Evolutionary conservation across 2,888 invertebrate genomes (phyloP).

Genomic region (Phymatocera aterrima): DNA sequence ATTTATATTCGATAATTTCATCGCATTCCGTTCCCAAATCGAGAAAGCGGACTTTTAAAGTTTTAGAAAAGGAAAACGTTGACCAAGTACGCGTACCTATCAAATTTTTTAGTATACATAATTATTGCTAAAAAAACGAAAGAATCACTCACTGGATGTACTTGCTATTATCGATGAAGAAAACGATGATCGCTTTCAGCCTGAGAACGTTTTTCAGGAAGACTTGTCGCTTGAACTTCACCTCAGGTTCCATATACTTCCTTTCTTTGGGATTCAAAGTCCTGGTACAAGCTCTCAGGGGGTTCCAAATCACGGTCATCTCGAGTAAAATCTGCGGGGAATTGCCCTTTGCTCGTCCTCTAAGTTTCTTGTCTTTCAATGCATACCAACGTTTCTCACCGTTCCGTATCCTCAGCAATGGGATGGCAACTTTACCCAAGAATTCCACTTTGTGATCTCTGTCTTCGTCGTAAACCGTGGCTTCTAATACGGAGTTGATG

Average conservation of each 20-base stretch:
- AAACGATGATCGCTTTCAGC: constrained; percentile 91
- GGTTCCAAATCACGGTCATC: constrained; percentile 94
- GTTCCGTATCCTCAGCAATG: constrained; percentile 89
- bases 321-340: constrained; percentile 94
- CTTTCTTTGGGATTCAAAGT: constrained; percentile 97
- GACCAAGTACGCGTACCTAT: too few species aligned
- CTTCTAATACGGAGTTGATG: constrained; percentile 94
- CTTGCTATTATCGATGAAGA: constrained; percentile 92
- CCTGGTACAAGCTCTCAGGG: constrained; percentile 93
- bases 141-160: constrained; percentile 89
- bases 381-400: constrained; percentile 97
- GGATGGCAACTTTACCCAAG: constrained; percentile 93
- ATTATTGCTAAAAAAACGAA: not conserved
- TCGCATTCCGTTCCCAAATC: too few species aligned
- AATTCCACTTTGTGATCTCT: constrained; percentile 99
- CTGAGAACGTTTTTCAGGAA: constrained; percentile 96
- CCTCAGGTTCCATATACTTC: constrained; percentile 95
- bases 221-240: constrained; percentile 96
- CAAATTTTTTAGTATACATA: not conserved
- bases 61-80: too few species aligned
- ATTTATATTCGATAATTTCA: constrained; percentile 20
- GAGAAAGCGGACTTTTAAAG: too few species aligned
- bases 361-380: constrained; percentile 95
- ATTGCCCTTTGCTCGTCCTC: constrained; percentile 93
- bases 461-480: constrained; percentile 98